A percentile compares a stretch with the other conserved stretches of the same genome.
These are phyloP conservation scores for Bujurquina vittata DNA, from an alignment of 2,113 vertebrate genomes.

Conservation along the genomic window DNA sequence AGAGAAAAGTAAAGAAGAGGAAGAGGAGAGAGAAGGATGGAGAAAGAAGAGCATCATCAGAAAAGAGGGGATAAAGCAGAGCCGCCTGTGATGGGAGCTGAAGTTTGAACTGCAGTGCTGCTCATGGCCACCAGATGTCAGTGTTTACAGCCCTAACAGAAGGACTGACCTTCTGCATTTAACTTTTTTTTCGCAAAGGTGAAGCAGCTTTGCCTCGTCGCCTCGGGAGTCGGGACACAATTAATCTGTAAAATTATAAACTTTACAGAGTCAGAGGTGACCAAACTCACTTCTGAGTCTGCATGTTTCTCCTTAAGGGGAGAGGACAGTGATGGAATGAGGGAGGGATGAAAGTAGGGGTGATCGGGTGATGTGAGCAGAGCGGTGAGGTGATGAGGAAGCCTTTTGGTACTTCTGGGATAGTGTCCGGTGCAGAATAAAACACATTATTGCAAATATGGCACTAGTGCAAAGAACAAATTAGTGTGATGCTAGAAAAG, in stretches of 20 bases:
- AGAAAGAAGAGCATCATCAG: not conserved
- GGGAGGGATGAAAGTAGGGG: not conserved
- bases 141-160: not conserved
- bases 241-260: slow-evolving; percentile 13
- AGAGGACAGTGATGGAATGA: not conserved
- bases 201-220: slow-evolving; percentile 17
- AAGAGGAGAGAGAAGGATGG: not conserved
- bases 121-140: slow-evolving; percentile 40
- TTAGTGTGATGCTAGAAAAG: not conserved
- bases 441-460: slow-evolving; percentile 12
- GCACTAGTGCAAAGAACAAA: not conserved
- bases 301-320: not conserved
- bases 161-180: not conserved
- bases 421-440: not conserved
- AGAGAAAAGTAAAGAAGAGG: not conserved
- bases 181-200: not conserved
- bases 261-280: slow-evolving; percentile 19
- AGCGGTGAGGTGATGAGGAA: slow-evolving; percentile 5
- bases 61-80: not conserved
- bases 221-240: not conserved
- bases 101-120: slow-evolving; percentile 6
- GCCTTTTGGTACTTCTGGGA: not conserved
- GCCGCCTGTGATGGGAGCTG: not conserved
- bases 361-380: not conserved
- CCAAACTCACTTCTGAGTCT: not conserved